Evolutionary conservation across 2,797 vertebrate genomes (phyloP), one percentile per base, ranked within the genome.

Genomic region (Coccyzus lansbergi): DNA sequence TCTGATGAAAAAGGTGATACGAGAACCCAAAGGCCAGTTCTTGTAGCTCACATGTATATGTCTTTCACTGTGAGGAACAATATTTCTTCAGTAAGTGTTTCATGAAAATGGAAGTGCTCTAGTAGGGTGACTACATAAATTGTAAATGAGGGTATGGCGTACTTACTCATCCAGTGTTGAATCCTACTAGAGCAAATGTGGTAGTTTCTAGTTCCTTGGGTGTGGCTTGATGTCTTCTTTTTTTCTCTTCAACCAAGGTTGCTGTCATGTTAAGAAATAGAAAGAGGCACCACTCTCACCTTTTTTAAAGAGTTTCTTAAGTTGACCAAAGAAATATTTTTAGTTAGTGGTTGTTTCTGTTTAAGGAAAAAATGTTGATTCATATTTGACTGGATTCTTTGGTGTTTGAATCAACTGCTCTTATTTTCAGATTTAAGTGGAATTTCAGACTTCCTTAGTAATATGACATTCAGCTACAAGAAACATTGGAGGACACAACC

Each of bases 401-500:
- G 87, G 15, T 79, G 12, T 60, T 84, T 92, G 82, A 79, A 90
- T 87, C 86, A 88, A 29, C 53, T 87, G 33, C 34, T 87, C 28
- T 67, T 90, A 86, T 92, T 87, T 92, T 91, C 21, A 75, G 62
- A 71, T 83, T 58, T 71, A 85, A 91, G 34, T 85, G 65, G 36
- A 80, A 90, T 90, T n/a, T 84, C 68, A 84, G 53, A 51, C n/a
- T 83, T 93, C 48, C 42, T 59, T 69, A 65, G 69, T 78, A 77
- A 86, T 17, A n/a, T 38, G 33, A 36, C 77, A 83, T 80, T 65
- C 40, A 94, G 34, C 49, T 83, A 85, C 36, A 83, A 60, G 78
- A 79, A 77, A 81, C 16, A 65, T 85, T 33, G 84, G 52, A 82
- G 15, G 15, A 90, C 40, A 42, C 44, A 22, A 46, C 29, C 40